phyloP scores from a whole-genome alignment of 92 coral and sea anemone species.

The Epizoanthus scotinus region DNA sequence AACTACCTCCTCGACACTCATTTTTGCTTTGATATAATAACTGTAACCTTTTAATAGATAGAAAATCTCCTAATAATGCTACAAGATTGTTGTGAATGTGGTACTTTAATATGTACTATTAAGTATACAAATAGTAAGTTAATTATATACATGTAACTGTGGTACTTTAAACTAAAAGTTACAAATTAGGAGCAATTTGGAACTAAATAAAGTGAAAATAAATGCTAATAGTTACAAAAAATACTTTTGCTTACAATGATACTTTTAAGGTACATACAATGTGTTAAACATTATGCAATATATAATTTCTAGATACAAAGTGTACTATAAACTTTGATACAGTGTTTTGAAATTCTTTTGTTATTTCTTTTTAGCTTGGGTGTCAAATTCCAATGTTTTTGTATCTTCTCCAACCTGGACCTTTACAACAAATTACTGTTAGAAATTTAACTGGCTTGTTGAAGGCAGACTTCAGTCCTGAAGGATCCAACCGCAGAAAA shows the following conservation, averaged over 20 bases:
- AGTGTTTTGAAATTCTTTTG: neutral
- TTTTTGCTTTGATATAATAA: no score
- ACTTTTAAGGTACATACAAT: neutral
- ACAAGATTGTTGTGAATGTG: no score
- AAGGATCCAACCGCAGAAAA: slow-evolving; percentile 21
- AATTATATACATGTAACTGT: neutral
- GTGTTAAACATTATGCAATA: neutral
- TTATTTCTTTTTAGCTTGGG: neutral
- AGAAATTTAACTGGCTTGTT: slow-evolving; percentile 21
- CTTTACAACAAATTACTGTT: slow-evolving; percentile 6
- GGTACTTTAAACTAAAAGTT: neutral
- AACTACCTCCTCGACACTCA: no score
- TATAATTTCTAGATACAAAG: neutral
- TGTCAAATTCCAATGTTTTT: neutral
- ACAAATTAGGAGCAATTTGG: neutral
- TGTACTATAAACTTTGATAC: no score
- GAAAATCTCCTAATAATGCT: no score
- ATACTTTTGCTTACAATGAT: no score
- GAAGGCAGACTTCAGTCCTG: slow-evolving; percentile 7
- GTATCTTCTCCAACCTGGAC: neutral
- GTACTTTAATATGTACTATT: neutral
- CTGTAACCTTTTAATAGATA: no score
- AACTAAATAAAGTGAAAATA: no score
- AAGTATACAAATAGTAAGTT: neutral
- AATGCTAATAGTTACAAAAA: no score